phyloP scores from a whole-genome alignment of 2,113 vertebrate species.

The Nanorana parkeri region DNA sequence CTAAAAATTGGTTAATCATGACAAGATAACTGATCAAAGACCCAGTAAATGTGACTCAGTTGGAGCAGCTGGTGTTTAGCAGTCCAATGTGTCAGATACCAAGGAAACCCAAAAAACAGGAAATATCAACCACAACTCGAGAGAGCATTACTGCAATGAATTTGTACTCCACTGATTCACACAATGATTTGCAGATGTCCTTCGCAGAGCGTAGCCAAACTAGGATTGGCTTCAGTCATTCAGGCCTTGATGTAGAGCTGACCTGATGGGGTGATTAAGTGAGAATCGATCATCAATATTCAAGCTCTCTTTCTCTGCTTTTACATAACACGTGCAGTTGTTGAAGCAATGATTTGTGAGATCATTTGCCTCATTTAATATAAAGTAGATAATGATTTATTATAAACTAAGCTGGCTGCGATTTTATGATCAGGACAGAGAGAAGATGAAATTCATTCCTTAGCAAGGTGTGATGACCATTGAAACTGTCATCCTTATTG shows the following conservation, averaged over 20 bases:
- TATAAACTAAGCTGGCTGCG: background rate
- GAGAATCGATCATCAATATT: background rate
- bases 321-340: background rate
- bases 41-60: conserved; percentile 70
- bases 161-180: conserved; percentile 73
- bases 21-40: conserved; percentile 75
- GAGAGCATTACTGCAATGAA: conserved; percentile 72
- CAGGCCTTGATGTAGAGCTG: conserved; percentile 59
- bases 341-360: background rate
- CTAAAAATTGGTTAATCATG: conserved; percentile 66
- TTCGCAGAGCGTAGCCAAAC: conserved; percentile 69
- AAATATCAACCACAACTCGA: conserved; percentile 74
- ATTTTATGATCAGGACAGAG: background rate
- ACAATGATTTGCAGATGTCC: conserved; percentile 83
- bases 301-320: background rate
- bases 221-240: conserved; percentile 60
- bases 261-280: conserved; percentile 40
- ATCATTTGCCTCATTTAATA: conserved; percentile 16
- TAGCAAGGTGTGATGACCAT: background rate
- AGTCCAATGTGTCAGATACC: conserved; percentile 72
- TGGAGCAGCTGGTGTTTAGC: conserved; percentile 73
- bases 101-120: conserved; percentile 84
- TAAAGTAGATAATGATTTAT: conserved; percentile 14
- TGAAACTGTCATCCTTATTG: too few relatives aligned
- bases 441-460: background rate